Base-by-base conservation (phyloP, 1,140 invertebrate genomes). In the Pseudomyrmex concolor region DNA sequence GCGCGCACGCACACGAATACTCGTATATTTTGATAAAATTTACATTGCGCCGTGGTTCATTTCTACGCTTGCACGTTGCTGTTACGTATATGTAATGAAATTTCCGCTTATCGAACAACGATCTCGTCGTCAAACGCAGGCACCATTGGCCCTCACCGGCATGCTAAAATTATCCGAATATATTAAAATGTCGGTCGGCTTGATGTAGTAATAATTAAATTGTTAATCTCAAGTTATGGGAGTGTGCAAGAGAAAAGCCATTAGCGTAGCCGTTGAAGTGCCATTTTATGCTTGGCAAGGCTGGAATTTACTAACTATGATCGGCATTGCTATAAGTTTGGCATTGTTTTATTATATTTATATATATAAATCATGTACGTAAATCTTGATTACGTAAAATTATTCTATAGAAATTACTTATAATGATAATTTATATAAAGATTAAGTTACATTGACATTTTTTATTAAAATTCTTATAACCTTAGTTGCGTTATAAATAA, bases 251-350 rank as follows among this genome's bases (percentile, higher is more conserved):
- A 63, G 70, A 10, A 15, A 1, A 4, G 59, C 68, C n/a, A 15
- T 59, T 9, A 7, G n/a, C 8, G 13, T 1, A 5, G 34, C 34
- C 17, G 1, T 54, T 17, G 8, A 25, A 9, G 9, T 9, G 43
- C 22, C 85, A 13, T 86, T 89, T 67, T 87, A 84, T 25, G 71
- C 83, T 1, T 89, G 87, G 87, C 62, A 66, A 70, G 83, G 83
- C 48, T 89, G 87, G 87, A 77, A 50, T 48, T 85, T 83, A 34
- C 50, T 87, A 55, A 87, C 72, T 15, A 15, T 84, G 15, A 19
- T 89, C 15, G 86, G 50, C 22, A 83, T 88, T 13, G 15, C 85
- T 13, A 17, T 83, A 43, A 51, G 50, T 50, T 43, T 78, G 54
- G 48, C 25, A 1, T 83, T 85, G 76, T 85, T 83, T 60, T 85